Evolutionary conservation across 1,140 invertebrate genomes (phyloP).

Genomic region (Argopecten irradians): DNA sequence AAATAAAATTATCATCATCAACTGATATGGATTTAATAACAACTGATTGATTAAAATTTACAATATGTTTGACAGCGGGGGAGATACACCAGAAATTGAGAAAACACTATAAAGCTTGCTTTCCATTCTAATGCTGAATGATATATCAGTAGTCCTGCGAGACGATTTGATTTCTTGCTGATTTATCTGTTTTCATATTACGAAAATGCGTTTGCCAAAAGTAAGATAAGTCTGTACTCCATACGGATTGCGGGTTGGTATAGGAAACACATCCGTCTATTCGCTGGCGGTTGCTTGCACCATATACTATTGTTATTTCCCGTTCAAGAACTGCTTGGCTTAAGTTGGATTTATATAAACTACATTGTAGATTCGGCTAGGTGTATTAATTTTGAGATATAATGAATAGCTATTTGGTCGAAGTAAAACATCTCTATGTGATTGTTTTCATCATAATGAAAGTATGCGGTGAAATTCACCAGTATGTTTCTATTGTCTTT

Average conservation of each 20-base stretch:
- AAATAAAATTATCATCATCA: background rate
- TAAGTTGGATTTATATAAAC: constrained; percentile 15
- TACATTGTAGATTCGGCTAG: background rate
- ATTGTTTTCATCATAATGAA: too few species aligned
- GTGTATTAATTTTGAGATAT: background rate
- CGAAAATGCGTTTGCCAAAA: background rate
- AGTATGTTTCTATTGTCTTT: too few species aligned
- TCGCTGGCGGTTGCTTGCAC: background rate
- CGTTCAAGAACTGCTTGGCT: background rate
- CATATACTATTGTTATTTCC: background rate
- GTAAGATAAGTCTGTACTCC: constrained; percentile 1
- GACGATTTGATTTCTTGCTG: background rate
- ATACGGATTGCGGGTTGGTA: background rate
- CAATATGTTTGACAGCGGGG: background rate
- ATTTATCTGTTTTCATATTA: constrained; percentile 23
- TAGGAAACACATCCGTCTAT: background rate
- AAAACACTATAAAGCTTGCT: background rate
- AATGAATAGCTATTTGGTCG: too few species aligned
- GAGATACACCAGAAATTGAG: background rate
- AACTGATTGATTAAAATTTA: background rate
- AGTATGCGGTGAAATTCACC: too few species aligned
- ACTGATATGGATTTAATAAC: background rate
- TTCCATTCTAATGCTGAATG: background rate
- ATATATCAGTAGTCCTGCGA: background rate
- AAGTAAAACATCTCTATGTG: too few species aligned